Evolutionary conservation across 1,140 invertebrate species (phyloP).

Genomic region (Mycetomoellerius zeteki): DNA sequence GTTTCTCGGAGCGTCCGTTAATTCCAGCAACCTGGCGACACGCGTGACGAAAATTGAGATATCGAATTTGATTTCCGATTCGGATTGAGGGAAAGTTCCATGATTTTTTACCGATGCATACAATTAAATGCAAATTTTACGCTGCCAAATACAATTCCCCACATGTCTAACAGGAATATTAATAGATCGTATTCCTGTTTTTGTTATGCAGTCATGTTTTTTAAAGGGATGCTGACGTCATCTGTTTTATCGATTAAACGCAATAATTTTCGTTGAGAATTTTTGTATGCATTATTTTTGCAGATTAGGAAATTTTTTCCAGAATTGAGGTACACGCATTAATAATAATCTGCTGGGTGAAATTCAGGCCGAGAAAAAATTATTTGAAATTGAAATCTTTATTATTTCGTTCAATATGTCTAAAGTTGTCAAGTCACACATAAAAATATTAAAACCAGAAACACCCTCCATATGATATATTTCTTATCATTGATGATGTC

Average conservation of each 20-base stretch:
- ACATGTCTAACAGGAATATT: slow-evolving; percentile 29
- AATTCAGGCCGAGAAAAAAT: no score
- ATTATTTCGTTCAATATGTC: no score
- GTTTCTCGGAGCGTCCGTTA: not conserved
- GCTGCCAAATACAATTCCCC: not conserved
- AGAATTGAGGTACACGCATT: no score
- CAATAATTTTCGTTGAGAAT: no score
- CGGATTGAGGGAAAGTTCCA: no score
- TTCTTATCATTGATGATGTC: not conserved
- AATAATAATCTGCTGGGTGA: no score
- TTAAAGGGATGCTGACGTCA: not conserved
- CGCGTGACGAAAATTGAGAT: slow-evolving; percentile 58
- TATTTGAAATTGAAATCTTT: no score
- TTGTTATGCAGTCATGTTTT: not conserved
- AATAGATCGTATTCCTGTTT: not conserved
- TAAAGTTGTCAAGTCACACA: no score
- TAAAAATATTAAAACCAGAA: no score
- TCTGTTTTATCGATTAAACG: no score
- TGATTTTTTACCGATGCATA: not conserved
- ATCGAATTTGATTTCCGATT: slow-evolving; percentile 53
- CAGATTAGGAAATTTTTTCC: no score
- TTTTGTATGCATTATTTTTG: no score
- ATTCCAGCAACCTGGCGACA: slow-evolving; percentile 16
- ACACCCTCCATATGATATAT: not conserved
- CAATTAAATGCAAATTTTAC: slow-evolving; percentile 53